Percentiles rank a stretch among this genome's conserved stretches.
Evolutionary conservation across 1,140 invertebrate genomes (phyloP).

Genomic region (Drosophila murphyi): DNA sequence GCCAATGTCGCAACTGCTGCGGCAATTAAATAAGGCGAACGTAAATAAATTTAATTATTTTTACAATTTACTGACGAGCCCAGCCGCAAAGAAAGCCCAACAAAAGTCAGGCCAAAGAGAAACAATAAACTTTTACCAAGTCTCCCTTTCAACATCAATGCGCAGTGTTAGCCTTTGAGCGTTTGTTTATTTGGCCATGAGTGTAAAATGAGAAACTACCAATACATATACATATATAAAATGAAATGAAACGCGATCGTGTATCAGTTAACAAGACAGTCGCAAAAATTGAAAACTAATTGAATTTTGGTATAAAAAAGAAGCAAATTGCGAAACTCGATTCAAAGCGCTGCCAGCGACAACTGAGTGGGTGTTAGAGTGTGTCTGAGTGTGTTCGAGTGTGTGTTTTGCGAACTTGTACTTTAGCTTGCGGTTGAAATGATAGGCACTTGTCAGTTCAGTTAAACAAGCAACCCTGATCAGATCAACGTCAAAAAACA

Average conservation of each 20-base stretch:
- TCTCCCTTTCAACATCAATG: constrained; percentile 15
- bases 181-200: constrained; percentile 8
- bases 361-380: constrained; percentile 6
- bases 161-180: constrained; percentile 19
- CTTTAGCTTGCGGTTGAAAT: constrained; percentile 25
- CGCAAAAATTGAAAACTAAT: constrained; percentile 56
- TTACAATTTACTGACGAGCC: constrained; percentile 64
- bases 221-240: constrained; percentile 19
- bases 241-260: constrained; percentile 41
- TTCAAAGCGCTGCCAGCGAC: constrained; percentile 59
- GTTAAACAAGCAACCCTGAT: constrained; percentile 18
- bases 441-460: constrained; percentile 18
- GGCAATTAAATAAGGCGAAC: constrained; percentile 66
- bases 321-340: constrained; percentile 59
- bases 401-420: constrained; percentile 7
- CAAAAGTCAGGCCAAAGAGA: constrained; percentile 67
- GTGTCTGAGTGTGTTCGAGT: not conserved
- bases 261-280: constrained; percentile 33
- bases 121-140: constrained; percentile 63
- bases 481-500: constrained; percentile 42
- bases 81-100: constrained; percentile 11
- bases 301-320: constrained; percentile 64
- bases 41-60: constrained; percentile 77
- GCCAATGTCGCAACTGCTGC: constrained; percentile 31
- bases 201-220: constrained; percentile 40